Conservation (phyloP, 2,797 vertebrate species). For the Galagoides demidoff region DNA sequence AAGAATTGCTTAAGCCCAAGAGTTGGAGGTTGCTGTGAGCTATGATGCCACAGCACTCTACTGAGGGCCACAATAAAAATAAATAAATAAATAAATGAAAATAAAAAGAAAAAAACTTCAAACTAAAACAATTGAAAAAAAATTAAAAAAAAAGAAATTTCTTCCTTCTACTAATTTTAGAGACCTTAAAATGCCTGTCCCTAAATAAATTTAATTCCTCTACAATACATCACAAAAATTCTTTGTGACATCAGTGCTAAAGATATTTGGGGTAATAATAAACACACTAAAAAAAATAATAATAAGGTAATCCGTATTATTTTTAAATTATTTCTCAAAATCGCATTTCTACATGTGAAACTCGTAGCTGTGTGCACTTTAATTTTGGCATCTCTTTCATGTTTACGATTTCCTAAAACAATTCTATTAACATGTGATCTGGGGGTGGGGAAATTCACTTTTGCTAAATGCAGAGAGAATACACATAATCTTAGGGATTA, state of each 20-base stretch:
- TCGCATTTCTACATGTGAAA: constrained; percentile 15
- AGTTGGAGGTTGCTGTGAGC: too few species aligned
- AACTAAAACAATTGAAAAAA: too few species aligned
- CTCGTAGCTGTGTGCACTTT: background rate
- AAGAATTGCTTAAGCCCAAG: too few species aligned
- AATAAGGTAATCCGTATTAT: background rate
- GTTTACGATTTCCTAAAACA: constrained; percentile 32
- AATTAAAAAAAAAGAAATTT: background rate
- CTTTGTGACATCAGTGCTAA: background rate
- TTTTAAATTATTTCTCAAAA: constrained; percentile 40
- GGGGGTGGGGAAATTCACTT: background rate
- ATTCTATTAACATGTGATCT: constrained; percentile 13
- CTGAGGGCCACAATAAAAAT: too few species aligned
- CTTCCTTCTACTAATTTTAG: constrained; percentile 49
- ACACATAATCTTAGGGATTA: constrained; percentile 31
- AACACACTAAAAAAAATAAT: background rate
- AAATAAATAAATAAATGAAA: too few species aligned
- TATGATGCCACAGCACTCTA: too few species aligned
- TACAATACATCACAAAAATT: constrained; percentile 51
- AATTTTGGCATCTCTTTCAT: constrained; percentile 38
- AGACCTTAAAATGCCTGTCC: background rate
- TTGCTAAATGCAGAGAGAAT: constrained; percentile 36
- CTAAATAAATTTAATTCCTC: constrained; percentile 34
- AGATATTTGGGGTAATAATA: constrained; percentile 56
- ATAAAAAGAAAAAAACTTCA: too few species aligned